Evolutionary conservation across 1,140 invertebrate genomes (phyloP), one percentile per base, ranked within the genome.

Genomic region (Cherax quadricarinatus): DNA sequence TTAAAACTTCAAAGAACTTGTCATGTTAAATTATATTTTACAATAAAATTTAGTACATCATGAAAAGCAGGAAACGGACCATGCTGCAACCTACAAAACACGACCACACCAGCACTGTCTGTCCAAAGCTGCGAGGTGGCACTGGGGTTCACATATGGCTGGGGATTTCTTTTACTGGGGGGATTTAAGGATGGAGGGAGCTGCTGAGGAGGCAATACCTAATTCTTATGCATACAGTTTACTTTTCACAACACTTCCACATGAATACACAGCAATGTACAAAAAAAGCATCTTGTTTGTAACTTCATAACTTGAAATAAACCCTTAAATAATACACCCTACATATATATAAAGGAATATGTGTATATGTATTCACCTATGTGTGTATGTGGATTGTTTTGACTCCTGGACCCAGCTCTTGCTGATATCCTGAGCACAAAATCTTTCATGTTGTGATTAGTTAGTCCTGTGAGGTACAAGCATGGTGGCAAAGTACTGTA

Each of bases 71-170:
- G 60, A 53, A 30, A 60, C 66, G 41, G 24, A 78, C 78, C 82
- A 90, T 85, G 88, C 79, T 75, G 79, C 82, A 79, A 60, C 80
- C 86, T 60, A 66, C 85, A 75, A 73, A 53, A 85, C 78, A 86
- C 91, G 83, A 90, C 82, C 81, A 83, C 80, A 85, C 80, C 86
- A 92, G 86, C 91, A 88, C 91, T 84, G 91, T 51, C 85, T 62
- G 91, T 87, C 88, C n/a, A 75, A 75, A 83, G 66, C 86, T 92
- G 91, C 91, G 86, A 92, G 91, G 91, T 92, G 91, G 91, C 85
- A 88, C 70, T 16, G 82, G 88, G 91, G 86, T 82, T 73, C 60
- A 83, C 81, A 81, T 92, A 92, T 92, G 91, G 91, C 91, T 70
- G 86, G 86, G 82, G 88, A 85, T 83, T 49, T 92, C 53, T 87